phyloP scores from a whole-genome alignment of 2,888 invertebrate genomes.

The Candidula unifasciata region DNA sequence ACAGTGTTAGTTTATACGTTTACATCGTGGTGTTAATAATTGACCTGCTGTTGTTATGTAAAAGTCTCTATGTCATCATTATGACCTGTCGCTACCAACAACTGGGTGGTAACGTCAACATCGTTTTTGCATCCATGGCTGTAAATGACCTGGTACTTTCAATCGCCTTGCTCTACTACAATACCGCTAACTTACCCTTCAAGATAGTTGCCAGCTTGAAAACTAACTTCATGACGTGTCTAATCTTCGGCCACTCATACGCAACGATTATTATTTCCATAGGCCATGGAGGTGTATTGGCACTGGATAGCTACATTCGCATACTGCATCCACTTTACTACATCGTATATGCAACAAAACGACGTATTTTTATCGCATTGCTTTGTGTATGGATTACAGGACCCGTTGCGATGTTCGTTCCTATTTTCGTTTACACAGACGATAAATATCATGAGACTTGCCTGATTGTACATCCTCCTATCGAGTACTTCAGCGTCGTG shows the following conservation, averaged over 20 bases:
- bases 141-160: too few relatives aligned
- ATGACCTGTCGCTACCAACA: too few relatives aligned
- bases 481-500: background rate
- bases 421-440: background rate
- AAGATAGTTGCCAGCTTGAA: too few relatives aligned
- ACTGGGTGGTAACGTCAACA: too few relatives aligned
- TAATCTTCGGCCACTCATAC: background rate
- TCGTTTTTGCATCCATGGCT: too few relatives aligned
- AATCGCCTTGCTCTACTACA: too few relatives aligned
- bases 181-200: too few relatives aligned
- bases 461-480: background rate
- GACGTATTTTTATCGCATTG: background rate
- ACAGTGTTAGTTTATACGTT: too few relatives aligned
- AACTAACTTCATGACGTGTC: too few relatives aligned
- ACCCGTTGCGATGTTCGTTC: background rate
- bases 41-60: too few relatives aligned
- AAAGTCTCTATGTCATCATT: too few relatives aligned
- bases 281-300: background rate
- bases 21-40: too few relatives aligned
- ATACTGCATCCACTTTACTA: slow-evolving; percentile 11
- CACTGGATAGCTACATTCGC: background rate
- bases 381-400: background rate
- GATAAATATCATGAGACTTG: background rate
- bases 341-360: background rate
- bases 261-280: background rate